Conservation (phyloP, 1,140 invertebrate genomes). For the Xylocopa sonorina region DNA sequence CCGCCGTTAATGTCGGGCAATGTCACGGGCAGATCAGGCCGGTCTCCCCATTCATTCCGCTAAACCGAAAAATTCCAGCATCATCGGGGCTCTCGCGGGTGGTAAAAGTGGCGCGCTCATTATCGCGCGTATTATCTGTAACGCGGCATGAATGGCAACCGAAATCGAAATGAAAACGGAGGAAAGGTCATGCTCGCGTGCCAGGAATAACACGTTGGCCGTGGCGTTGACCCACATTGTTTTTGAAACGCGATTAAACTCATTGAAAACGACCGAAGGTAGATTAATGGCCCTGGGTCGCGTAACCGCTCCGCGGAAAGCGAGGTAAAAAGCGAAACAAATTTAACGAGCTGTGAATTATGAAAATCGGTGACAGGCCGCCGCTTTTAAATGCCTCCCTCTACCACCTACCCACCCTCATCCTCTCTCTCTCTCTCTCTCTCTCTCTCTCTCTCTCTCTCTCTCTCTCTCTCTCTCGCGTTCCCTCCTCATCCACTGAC, state of each 20-base stretch:
- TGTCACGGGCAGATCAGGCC: conserved; percentile 15
- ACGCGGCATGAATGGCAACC: conserved; percentile 64
- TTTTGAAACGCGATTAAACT: conserved; percentile 77
- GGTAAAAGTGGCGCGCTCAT: conserved; percentile 56
- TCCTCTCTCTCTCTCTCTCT: neutral
- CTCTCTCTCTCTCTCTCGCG: neutral
- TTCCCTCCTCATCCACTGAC: neutral
- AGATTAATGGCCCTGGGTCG: conserved; percentile 71
- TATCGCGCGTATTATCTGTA: conserved; percentile 56
- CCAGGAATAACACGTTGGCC: conserved; percentile 61
- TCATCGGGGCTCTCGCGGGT: conserved; percentile 7
- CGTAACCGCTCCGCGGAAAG: conserved; percentile 61
- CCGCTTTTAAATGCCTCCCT: conserved; percentile 66
- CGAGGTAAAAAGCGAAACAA: conserved; percentile 74
- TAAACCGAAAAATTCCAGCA: conserved; percentile 26
- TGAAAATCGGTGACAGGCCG: conserved; percentile 78
- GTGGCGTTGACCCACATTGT: conserved; percentile 73
- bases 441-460: neutral
- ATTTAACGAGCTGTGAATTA: conserved; percentile 80
- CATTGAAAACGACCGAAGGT: conserved; percentile 76
- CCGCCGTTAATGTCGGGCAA: neutral
- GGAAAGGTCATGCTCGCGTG: conserved; percentile 67
- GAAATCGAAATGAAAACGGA: conserved; percentile 71
- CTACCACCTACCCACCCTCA: neutral
- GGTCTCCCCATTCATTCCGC: neutral